Conservation (phyloP, 2,113 vertebrate species). For the Alethe diademata region DNA sequence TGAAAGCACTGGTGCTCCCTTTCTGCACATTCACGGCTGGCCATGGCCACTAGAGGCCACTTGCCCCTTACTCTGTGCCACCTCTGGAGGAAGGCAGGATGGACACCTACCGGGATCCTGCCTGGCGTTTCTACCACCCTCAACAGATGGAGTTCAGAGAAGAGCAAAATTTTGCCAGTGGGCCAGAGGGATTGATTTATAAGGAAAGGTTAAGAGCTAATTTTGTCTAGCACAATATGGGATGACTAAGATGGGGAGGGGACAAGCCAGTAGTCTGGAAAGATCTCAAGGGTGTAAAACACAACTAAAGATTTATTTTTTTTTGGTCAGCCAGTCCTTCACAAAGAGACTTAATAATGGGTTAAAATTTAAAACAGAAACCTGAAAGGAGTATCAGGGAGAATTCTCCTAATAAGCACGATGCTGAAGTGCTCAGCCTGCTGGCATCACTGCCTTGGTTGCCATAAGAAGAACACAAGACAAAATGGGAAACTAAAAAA, state of each 20-base stretch:
- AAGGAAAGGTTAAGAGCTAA: conserved; percentile 56
- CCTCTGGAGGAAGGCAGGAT: background rate
- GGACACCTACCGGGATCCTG: background rate
- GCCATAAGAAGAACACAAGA: background rate
- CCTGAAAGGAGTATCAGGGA: background rate
- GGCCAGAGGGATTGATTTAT: conserved; percentile 39
- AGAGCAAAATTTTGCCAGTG: background rate
- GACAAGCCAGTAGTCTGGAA: conserved; percentile 46
- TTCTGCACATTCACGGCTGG: background rate
- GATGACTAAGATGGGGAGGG: conserved; percentile 62
- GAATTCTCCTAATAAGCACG: background rate
- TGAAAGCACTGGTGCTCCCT: background rate
- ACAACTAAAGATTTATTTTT: background rate
- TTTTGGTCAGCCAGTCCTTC: background rate
- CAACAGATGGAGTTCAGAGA: background rate
- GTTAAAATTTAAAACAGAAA: background rate
- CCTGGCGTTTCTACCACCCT: background rate
- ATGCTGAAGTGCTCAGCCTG: background rate
- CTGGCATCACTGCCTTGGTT: background rate
- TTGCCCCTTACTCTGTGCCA: background rate
- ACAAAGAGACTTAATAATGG: background rate
- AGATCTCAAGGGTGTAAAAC: conserved; percentile 38
- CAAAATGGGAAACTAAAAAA: background rate
- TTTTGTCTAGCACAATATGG: conserved; percentile 31
- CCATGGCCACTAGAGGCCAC: conserved; percentile 46